Percentiles rank a stretch among this genome's conserved stretches.
Conservation (phyloP, 2,888 invertebrate genomes). For the Chloroclysta siterata region DNA sequence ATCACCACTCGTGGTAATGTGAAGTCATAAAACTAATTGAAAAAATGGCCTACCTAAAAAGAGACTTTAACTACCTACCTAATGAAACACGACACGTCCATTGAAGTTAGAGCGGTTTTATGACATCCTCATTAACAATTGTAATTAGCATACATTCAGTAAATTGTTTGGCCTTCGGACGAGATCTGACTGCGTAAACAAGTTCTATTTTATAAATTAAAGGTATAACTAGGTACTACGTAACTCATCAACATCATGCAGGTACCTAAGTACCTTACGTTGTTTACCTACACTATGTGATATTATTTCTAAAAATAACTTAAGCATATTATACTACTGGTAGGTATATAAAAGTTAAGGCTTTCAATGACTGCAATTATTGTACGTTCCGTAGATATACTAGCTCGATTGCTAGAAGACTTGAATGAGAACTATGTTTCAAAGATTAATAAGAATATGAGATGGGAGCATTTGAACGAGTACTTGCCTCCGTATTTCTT, state of each 20-base stretch:
- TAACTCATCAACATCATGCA: no score
- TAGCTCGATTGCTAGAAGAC: slow-evolving; percentile 55
- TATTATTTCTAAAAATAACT: background rate
- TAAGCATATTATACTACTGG: background rate
- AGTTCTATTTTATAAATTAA: slow-evolving; percentile 25
- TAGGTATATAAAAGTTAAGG: slow-evolving; percentile 10
- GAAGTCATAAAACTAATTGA: slow-evolving; percentile 35
- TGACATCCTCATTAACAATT: slow-evolving; percentile 73
- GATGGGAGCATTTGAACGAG: slow-evolving; percentile 44
- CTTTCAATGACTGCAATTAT: slow-evolving; percentile 15
- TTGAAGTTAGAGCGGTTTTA: slow-evolving; percentile 55
- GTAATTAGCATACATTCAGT: slow-evolving; percentile 65
- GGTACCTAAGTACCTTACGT: background rate
- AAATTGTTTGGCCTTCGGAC: slow-evolving; percentile 64
- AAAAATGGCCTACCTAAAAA: slow-evolving; percentile 24
- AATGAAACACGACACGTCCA: slow-evolving; percentile 49
- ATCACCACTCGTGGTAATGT: slow-evolving; percentile 23
- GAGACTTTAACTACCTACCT: slow-evolving; percentile 19
- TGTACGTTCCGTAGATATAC: slow-evolving; percentile 55
- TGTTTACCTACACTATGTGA: background rate
- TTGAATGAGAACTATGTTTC: slow-evolving; percentile 46
- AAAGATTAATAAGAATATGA: slow-evolving; percentile 41
- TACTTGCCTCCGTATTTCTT: slow-evolving; percentile 61
- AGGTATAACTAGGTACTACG: slow-evolving; percentile 11
- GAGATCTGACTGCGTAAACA: slow-evolving; percentile 47